Conservation (phyloP, 1,140 invertebrate genomes). For the Ceratina australensis region DNA sequence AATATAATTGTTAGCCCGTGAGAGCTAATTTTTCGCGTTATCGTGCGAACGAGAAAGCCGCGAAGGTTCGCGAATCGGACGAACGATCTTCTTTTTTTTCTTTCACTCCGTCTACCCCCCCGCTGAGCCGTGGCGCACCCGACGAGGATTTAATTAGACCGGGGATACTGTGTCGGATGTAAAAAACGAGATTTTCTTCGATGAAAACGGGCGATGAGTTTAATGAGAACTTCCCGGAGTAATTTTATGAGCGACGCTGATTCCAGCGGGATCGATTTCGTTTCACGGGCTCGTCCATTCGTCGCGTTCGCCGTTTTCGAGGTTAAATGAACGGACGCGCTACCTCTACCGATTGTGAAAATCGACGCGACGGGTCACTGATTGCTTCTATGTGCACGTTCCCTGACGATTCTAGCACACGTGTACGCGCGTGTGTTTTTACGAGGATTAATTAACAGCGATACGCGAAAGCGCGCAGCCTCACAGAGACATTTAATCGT, state of each 20-base stretch:
- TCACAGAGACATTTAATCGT: background rate
- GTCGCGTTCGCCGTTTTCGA: background rate
- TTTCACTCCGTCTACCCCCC: no score
- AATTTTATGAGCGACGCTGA: slow-evolving; percentile 24
- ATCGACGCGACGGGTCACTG: background rate
- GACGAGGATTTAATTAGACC: slow-evolving; percentile 26
- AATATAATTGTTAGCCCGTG: no score
- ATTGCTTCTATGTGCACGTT: background rate
- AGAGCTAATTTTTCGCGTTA: background rate
- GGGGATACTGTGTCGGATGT: slow-evolving; percentile 6
- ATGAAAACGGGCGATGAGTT: slow-evolving; percentile 11
- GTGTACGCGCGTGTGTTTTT: background rate
- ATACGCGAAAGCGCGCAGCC: background rate
- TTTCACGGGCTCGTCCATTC: background rate
- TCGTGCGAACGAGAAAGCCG: background rate
- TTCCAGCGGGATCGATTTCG: background rate
- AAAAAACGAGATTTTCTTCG: slow-evolving; percentile 26
- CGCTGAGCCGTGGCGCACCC: no score
- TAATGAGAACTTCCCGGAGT: slow-evolving; percentile 9
- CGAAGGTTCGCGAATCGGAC: slow-evolving; percentile 14
- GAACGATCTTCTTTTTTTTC: background rate
- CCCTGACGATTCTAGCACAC: no score
- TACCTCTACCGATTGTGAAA: background rate
- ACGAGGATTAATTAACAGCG: slow-evolving; percentile 8
- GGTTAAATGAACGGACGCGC: background rate